These are phyloP conservation scores for Artibeus jamaicensis DNA, from an alignment of 2,797 vertebrate species.

Conservation along the genomic window DNA sequence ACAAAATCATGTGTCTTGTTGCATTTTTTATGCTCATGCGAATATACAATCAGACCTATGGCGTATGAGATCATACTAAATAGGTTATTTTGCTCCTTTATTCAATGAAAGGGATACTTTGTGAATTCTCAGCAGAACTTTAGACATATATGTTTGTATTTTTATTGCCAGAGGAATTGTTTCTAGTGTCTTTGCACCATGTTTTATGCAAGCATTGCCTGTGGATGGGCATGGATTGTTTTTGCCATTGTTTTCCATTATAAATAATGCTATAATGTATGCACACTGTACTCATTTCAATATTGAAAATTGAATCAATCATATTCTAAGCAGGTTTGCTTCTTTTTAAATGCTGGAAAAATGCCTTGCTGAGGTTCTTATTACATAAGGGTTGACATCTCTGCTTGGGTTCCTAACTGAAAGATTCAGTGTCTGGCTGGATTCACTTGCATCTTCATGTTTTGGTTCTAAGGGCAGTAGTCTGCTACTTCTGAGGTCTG, in stretches of 20 bases:
- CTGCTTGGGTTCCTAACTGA: background rate
- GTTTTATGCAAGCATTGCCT: background rate
- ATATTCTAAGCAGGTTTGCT: background rate
- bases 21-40: background rate
- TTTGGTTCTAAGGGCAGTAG: background rate
- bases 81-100: background rate
- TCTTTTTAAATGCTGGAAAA: background rate
- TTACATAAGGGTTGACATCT: background rate
- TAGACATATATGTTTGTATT: background rate
- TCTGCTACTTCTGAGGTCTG: background rate
- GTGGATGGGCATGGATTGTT: background rate
- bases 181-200: background rate
- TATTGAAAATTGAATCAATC: background rate
- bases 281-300: background rate
- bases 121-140: background rate
- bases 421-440: background rate
- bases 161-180: background rate
- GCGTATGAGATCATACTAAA: background rate
- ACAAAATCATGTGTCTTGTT: background rate
- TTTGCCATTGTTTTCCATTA: background rate
- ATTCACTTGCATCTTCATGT: background rate
- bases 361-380: background rate
- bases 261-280: background rate
- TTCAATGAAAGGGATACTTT: background rate
- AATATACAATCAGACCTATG: background rate